phyloP scores from a whole-genome alignment of 2,113 vertebrate genomes.

The Rhinoptilus africanus region DNA sequence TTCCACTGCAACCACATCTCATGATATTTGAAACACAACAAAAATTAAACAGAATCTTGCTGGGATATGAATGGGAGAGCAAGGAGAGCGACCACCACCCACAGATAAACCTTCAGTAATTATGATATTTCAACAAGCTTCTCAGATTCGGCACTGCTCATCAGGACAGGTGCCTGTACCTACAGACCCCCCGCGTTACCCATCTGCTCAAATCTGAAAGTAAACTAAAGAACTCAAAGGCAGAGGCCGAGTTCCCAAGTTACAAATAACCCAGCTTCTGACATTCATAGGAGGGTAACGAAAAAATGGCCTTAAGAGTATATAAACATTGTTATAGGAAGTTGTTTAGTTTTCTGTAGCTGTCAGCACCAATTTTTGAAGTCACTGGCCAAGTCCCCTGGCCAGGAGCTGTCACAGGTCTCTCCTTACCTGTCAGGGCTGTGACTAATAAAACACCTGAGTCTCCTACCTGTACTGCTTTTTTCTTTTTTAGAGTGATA shows the following conservation, averaged over 20 bases:
- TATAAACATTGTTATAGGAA: neutral
- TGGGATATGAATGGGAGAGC: neutral
- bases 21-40: neutral
- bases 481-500: conserved; percentile 75
- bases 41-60: neutral
- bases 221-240: neutral
- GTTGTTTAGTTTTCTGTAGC: neutral
- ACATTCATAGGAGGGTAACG: neutral
- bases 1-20: neutral
- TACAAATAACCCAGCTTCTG: neutral
- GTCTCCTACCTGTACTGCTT: neutral
- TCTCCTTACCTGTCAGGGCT: neutral
- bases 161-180: neutral
- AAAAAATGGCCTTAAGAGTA: neutral
- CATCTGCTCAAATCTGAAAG: neutral
- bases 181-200: neutral
- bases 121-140: neutral
- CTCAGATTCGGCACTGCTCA: neutral
- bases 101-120: neutral
- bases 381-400: neutral
- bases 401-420: neutral
- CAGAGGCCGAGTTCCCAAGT: neutral
- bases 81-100: neutral
- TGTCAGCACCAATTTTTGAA: neutral
- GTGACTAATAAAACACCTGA: neutral